These are phyloP conservation scores for Meteorus cinctellus DNA, from an alignment of 2,888 invertebrate genomes.

Conservation along the genomic window DNA sequence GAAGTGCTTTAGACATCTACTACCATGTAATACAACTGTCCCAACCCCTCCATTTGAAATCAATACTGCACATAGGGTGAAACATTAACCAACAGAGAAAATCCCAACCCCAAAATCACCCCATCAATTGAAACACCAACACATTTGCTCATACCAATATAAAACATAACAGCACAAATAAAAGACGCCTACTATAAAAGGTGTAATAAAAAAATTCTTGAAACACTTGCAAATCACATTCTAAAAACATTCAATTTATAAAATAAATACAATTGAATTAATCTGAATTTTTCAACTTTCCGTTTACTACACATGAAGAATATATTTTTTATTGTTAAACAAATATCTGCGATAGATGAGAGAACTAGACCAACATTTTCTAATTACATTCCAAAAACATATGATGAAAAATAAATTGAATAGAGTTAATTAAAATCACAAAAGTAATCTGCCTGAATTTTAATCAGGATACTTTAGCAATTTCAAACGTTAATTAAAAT, in stretches of 20 bases:
- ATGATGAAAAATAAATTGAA: no score
- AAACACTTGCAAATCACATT: background rate
- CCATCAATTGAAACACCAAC: background rate
- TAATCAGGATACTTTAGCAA: no score
- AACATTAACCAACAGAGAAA: background rate
- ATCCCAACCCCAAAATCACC: background rate
- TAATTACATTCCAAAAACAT: no score
- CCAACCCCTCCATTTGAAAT: constrained; percentile 62
- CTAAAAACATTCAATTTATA: background rate
- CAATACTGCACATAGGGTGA: constrained; percentile 57
- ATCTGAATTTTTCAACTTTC: no score
- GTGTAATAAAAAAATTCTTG: background rate
- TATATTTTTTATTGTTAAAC: no score
- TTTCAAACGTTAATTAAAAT: background rate
- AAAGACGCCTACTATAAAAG: background rate
- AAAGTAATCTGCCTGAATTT: no score
- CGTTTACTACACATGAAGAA: no score
- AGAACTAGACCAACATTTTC: no score
- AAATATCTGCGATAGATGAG: no score
- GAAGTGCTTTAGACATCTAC: constrained; percentile 57
- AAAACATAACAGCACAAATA: background rate
- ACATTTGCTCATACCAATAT: no score
- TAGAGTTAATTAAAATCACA: no score
- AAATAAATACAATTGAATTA: no score
- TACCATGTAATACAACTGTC: constrained; percentile 45